Evolutionary conservation across 2,888 invertebrate genomes (phyloP).

Genomic region (Julus scandinavius): DNA sequence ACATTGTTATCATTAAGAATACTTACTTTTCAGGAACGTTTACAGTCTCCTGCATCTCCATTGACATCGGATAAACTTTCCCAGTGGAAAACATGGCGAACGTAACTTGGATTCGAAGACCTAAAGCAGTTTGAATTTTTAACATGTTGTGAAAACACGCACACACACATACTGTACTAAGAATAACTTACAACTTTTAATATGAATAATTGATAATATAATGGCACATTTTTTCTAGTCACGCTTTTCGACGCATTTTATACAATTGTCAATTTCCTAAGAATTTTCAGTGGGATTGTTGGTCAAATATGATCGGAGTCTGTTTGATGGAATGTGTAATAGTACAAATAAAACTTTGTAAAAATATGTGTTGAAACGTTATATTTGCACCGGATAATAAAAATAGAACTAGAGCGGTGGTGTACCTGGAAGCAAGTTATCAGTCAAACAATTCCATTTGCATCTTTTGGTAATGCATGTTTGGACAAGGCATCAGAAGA

Average conservation of each 20-base stretch:
- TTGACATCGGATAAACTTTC: conserved; percentile 1
- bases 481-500: conserved; percentile 55
- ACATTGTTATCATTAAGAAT: background rate
- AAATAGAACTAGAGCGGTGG: conserved; percentile 13
- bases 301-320: background rate
- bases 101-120: background rate
- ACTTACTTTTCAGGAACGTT: background rate
- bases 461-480: background rate
- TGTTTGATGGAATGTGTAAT: conserved; percentile 30
- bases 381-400: conserved; percentile 24
- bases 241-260: conserved; percentile 40
- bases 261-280: conserved; percentile 43
- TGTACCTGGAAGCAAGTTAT: background rate
- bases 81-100: conserved; percentile 16
- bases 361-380: background rate
- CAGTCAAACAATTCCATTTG: conserved; percentile 43
- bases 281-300: conserved; percentile 24
- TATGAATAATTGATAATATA: conserved; percentile 36
- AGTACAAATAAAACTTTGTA: conserved; percentile 50
- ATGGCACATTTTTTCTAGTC: conserved; percentile 44
- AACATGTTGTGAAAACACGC: background rate
- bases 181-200: conserved; percentile 49
- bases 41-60: conserved; percentile 6
- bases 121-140: background rate
- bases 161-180: background rate